Evolutionary conservation across 2,797 vertebrate genomes (phyloP), one percentile per base, ranked within the genome.

Genomic region (Pangasius macronema): DNA sequence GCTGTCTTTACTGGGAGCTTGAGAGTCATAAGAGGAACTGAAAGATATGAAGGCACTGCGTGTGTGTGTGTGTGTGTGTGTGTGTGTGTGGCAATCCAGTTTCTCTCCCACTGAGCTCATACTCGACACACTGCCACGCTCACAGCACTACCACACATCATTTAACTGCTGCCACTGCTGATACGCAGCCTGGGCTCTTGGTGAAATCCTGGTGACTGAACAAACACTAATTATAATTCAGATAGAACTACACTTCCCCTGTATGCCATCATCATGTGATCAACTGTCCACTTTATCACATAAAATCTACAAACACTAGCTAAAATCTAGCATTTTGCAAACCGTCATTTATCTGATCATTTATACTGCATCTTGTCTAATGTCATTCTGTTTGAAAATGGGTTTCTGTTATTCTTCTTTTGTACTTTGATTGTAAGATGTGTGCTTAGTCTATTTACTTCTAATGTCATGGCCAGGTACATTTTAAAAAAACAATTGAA

Each of bases 1-100:
- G 84, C 80, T 83, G 85, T 82, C 87, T 79, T 88, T 83, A 88
- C 80, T 49, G 53, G 46, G 79, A 65, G 33, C 63, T 67, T 86
- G 49, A 70, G 51, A 83, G 80, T 33, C 61, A 83, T 61, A 39
- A 77, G 72, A 79, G 72, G 61, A 83, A 70, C 87, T 83, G 68
- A 85, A 81, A 61, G 67, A 75, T 88, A 88, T 65, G 83, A 85
- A 85, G 67, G 51, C 24, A 39, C 30, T n/a, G 33, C 55, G 49
- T 22, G 30, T 42, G 53, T 61, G 70, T 61, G 81, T 22, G 51
- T n/a, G 27, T 20, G 39, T 20, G 27, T 33, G 81, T 22, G 51
- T n/a, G 27, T 20, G 39, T 20, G 27, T 33, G 68, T 49, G 83
- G 53, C 59, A 77, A 67, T 39, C 42, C 68, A 46, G 67, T 67